phyloP scores from a whole-genome alignment of 2,888 invertebrate species.

The Parapristionchus giblindavisi region DNA sequence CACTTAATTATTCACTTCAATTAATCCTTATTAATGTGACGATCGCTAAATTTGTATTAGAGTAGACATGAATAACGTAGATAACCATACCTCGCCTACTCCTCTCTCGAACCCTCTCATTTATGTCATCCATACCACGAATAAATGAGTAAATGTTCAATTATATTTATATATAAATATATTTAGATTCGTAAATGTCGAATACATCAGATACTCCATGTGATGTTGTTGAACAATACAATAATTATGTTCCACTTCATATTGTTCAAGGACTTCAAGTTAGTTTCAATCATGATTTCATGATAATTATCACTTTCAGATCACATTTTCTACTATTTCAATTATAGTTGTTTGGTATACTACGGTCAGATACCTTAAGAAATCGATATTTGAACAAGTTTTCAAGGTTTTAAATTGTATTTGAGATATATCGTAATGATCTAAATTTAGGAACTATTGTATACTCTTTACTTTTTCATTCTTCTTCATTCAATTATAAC shows the following conservation, averaged over 20 bases:
- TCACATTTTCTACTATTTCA: conserved; percentile 9
- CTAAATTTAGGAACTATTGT: conserved; percentile 6
- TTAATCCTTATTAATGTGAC: too few relatives aligned
- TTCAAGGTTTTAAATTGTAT: conserved; percentile 19
- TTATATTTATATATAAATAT: too few relatives aligned
- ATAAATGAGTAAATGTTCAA: too few relatives aligned
- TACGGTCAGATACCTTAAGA: neutral
- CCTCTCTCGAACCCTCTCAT: too few relatives aligned
- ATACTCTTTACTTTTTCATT: conserved; percentile 7
- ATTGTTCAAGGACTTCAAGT: conserved; percentile 29
- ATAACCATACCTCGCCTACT: too few relatives aligned
- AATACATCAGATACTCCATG: conserved; percentile 35
- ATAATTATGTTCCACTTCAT: conserved; percentile 28
- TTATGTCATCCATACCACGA: too few relatives aligned
- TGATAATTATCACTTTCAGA: conserved; percentile 13
- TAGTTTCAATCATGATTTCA: neutral
- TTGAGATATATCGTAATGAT: neutral
- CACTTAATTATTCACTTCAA: too few relatives aligned
- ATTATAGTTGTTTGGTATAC: conserved; percentile 19
- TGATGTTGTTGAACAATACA: conserved; percentile 11
- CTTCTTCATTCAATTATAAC: conserved; percentile 1
- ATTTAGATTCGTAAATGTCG: too few relatives aligned
- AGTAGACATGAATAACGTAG: too few relatives aligned
- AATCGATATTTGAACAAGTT: conserved; percentile 17
- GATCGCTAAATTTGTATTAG: too few relatives aligned